phyloP scores from a whole-genome alignment of 2,797 vertebrate species.

The Ataeniobius toweri region DNA sequence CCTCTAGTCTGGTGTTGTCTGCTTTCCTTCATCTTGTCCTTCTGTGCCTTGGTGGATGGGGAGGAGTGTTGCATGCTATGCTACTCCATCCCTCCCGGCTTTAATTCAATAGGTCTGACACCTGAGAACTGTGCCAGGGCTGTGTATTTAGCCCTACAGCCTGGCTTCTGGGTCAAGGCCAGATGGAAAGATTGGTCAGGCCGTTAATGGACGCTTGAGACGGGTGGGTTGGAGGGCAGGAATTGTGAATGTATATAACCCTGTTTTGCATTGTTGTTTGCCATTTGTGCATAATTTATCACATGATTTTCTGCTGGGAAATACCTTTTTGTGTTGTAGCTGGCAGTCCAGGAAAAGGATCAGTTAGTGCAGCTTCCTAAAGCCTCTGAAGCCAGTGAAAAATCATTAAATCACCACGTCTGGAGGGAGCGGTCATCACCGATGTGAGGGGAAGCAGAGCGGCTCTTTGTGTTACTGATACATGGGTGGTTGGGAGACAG shows the following conservation, averaged over 20 bases:
- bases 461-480: conserved; percentile 68
- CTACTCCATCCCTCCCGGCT: conserved; percentile 30
- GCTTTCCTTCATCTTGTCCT: conserved; percentile 30
- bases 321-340: conserved; percentile 30
- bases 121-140: conserved; percentile 49
- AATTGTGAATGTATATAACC: conserved; percentile 50
- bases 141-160: conserved; percentile 43
- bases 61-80: conserved; percentile 27
- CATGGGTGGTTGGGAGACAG: conserved; percentile 18
- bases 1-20: conserved; percentile 20
- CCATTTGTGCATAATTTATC: conserved; percentile 31
- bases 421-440: conserved; percentile 56
- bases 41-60: conserved; percentile 35
- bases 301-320: conserved; percentile 27
- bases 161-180: conserved; percentile 43
- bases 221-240: conserved; percentile 22
- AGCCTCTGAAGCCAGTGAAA: conserved; percentile 56
- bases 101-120: conserved; percentile 67
- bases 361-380: conserved; percentile 41
- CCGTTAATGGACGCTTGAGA: conserved; percentile 43
- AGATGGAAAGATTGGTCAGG: conserved; percentile 51
- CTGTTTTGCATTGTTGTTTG: conserved; percentile 54
- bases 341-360: conserved; percentile 36
- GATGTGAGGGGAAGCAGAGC: conserved; percentile 59
- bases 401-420: conserved; percentile 65